Base-by-base conservation (phyloP, 2,797 vertebrate species). In the Chelonia mydas region DNA sequence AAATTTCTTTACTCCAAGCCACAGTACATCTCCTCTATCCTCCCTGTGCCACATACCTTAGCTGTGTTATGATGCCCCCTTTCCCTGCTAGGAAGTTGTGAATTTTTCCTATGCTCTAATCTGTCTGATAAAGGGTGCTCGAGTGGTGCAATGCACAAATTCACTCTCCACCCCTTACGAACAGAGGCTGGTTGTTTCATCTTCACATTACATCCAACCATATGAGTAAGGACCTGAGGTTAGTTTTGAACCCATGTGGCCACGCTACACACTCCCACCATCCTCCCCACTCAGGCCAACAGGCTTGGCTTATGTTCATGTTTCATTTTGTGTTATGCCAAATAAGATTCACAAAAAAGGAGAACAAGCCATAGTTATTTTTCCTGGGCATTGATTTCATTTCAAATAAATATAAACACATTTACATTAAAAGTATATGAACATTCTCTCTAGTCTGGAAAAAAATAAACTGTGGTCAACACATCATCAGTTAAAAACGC, bases 381-480 rank as follows among this genome's bases (percentile, higher is more conserved):
- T 96, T 97, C 96, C 98, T 98, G 72, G 88, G 93, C 88, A 88
- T 97, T 98, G 94, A 93, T 96, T 98, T 97, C 96, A 90, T 95
- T 97, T 98, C 95, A 98, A 98, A 98, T 98, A 98, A 98, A 98
- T 98, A 98, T 77, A 98, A 98, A 97, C 88, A 96, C 97, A 97
- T 97, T 98, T 97, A 98, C 98, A 97, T 94, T 97, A 97, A 97
- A 98, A 97, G 96, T 95, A 91, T 95, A 98, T 53, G 92, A 98
- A 98, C 97, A 97, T 97, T 96, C 90, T 96, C 90, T 97, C 95
- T 97, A 96, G 95, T 94, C 95, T 97, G 97, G 96, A 84, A 94
- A 89, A 94, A 94, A 95, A 89, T 78, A 93, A 86, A 55, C 88
- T 84, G 50, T 93, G 95, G 95, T 97, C 97, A 98, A 98, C 83